A percentile compares a stretch with the other conserved stretches of the same genome.
Evolutionary conservation across 1,140 invertebrate species (phyloP).

Genomic region (Manduca sexta): DNA sequence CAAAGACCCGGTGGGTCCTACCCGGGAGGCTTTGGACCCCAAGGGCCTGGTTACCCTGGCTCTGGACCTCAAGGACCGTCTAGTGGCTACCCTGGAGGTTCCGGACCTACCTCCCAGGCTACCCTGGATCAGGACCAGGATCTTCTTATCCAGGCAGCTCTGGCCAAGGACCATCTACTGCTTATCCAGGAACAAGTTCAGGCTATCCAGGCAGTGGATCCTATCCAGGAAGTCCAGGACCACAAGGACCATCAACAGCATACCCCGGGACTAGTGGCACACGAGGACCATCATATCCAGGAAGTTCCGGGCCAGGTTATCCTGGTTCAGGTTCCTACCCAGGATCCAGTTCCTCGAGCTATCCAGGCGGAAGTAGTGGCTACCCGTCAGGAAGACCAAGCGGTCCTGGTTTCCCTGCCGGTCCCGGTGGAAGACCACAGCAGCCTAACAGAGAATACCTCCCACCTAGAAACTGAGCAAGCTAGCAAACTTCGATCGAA

Average conservation of each 20-base stretch:
- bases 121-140: constrained; percentile 24
- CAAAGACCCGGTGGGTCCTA: constrained; percentile 71
- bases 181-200: constrained; percentile 13
- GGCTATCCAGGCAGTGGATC: constrained; percentile 22
- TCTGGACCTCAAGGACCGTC: constrained; percentile 65
- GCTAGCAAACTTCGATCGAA: background rate
- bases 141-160: background rate
- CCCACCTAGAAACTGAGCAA: constrained; percentile 65
- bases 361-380: constrained; percentile 37
- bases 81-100: constrained; percentile 71
- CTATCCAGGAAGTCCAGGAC: constrained; percentile 24
- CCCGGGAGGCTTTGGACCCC: constrained; percentile 44
- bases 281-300: constrained; percentile 60
- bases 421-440: constrained; percentile 33
- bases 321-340: constrained; percentile 55
- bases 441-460: constrained; percentile 75
- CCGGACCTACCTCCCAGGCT: constrained; percentile 36
- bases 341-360: constrained; percentile 22
- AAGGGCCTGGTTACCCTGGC: constrained; percentile 19
- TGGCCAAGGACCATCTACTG: background rate
- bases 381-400: constrained; percentile 65
- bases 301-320: constrained; percentile 76
- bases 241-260: constrained; percentile 66
- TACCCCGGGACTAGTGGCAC: constrained; percentile 36
- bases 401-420: constrained; percentile 51